Conservation (phyloP, 92 coral and sea anemone species). For the Anthopleura xanthogrammica region DNA sequence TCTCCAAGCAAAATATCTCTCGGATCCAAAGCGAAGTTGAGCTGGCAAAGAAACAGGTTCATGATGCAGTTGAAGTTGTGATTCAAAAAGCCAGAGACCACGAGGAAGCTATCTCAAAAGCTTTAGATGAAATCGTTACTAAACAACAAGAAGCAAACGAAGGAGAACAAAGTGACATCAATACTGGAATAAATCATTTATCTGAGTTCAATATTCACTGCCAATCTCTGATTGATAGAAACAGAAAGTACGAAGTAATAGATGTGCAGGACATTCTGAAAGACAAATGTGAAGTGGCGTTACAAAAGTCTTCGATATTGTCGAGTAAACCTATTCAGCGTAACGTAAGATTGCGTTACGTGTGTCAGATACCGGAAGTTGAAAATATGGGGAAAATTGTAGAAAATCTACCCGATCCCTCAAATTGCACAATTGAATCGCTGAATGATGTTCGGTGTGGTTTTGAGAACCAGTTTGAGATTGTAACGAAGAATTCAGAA, state of each 20-base stretch:
- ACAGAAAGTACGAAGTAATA: neutral
- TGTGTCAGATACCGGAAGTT: neutral
- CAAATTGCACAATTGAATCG: neutral
- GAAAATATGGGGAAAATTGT: conserved; percentile 1
- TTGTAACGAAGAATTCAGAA: neutral
- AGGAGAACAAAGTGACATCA: conserved; percentile 5
- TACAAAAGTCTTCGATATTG: neutral
- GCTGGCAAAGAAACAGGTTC: conserved; percentile 6
- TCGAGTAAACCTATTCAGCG: conserved; percentile 2
- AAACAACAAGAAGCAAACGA: neutral
- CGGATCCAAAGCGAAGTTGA: conserved; percentile 7
- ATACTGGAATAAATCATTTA: neutral
- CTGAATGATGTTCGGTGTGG: neutral
- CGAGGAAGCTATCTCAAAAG: neutral
- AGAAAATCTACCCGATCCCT: conserved; percentile 1
- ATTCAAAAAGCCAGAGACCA: conserved; percentile 1
- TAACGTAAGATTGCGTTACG: conserved; percentile 3
- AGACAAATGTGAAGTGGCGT: neutral
- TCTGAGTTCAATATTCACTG: neutral
- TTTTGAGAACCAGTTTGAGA: conserved; percentile 13
- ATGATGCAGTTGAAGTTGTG: conserved; percentile 2
- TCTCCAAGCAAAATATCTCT: neutral
- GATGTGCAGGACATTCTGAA: neutral
- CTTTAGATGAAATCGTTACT: neutral
- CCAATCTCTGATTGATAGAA: neutral